Percentiles rank a stretch among this genome's conserved stretches.
Evolutionary conservation across 2,797 vertebrate species (phyloP).

Genomic region (Triplophysa yarkandensis): DNA sequence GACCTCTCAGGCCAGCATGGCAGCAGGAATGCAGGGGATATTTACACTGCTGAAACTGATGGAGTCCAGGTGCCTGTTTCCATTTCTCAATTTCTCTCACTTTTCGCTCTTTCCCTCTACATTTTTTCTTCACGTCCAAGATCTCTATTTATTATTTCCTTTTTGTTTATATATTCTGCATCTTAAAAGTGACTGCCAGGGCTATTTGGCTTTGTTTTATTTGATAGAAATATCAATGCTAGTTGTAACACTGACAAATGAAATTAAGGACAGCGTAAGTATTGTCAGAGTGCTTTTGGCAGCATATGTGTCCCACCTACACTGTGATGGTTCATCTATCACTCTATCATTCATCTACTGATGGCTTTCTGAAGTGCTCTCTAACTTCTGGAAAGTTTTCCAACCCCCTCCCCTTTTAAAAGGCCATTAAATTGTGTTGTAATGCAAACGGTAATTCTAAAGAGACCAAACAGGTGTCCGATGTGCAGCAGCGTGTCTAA

Average conservation of each 20-base stretch:
- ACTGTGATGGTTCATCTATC: conserved; percentile 53
- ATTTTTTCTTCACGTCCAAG: not conserved
- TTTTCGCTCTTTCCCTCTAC: conserved; percentile 61
- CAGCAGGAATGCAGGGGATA: conserved; percentile 92
- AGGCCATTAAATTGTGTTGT: conserved; percentile 79
- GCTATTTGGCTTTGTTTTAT: not conserved
- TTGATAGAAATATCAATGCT: not conserved
- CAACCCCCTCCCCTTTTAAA: conserved; percentile 63
- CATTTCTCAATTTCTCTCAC: conserved; percentile 31
- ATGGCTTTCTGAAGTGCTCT: conserved; percentile 67
- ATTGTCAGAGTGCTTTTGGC: not conserved
- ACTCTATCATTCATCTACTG: conserved; percentile 55
- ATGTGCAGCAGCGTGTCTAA: conserved; percentile 76
- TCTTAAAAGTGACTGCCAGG: too few species aligned
- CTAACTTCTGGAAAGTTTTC: conserved; percentile 78
- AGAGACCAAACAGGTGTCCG: conserved; percentile 80
- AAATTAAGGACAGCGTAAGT: conserved; percentile 13
- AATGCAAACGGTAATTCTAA: conserved; percentile 78
- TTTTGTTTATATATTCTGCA: not conserved
- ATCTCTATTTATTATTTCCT: not conserved
- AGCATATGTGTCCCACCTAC: conserved; percentile 22
- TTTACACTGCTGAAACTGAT: conserved; percentile 98
- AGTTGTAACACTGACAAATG: not conserved
- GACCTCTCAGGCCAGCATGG: conserved; percentile 92
- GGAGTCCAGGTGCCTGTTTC: conserved; percentile 89